Percentiles rank a stretch among this genome's conserved stretches.
These are phyloP conservation scores for Peucedramus taeniatus DNA, from an alignment of 2,113 vertebrate species.

Conservation along the genomic window DNA sequence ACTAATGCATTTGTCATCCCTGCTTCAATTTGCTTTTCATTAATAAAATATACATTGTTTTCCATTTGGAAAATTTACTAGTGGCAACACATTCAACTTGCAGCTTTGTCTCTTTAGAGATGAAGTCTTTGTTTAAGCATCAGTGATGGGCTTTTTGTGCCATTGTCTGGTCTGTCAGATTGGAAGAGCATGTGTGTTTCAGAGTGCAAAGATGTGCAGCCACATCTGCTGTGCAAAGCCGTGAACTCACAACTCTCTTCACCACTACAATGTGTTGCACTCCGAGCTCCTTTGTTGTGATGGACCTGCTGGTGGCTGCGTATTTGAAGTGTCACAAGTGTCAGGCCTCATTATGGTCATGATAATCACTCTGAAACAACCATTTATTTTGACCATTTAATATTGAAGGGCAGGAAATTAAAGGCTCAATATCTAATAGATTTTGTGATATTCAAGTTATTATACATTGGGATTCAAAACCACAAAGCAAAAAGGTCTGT, in stretches of 20 bases:
- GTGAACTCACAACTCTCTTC: slow-evolving; percentile 80
- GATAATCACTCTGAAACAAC: slow-evolving; percentile 71
- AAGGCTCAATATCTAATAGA: slow-evolving; percentile 63
- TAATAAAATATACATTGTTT: slow-evolving; percentile 76
- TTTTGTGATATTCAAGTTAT: slow-evolving; percentile 35
- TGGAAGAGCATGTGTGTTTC: slow-evolving; percentile 88
- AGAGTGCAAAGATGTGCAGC: slow-evolving; percentile 85
- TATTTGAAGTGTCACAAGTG: slow-evolving; percentile 90
- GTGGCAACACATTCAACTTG: slow-evolving; percentile 44
- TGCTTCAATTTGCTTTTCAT: slow-evolving; percentile 64
- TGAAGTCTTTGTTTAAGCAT: slow-evolving; percentile 80
- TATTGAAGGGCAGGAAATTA: slow-evolving; percentile 50
- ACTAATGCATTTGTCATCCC: not conserved
- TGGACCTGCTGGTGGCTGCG: slow-evolving; percentile 83
- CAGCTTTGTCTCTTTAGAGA: slow-evolving; percentile 71
- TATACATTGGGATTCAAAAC: not conserved
- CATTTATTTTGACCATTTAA: slow-evolving; percentile 63
- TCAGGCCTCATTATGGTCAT: slow-evolving; percentile 87
- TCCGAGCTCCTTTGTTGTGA: slow-evolving; percentile 82
- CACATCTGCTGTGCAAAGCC: slow-evolving; percentile 92
- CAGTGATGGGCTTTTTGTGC: slow-evolving; percentile 74
- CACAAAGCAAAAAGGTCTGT: not conserved
- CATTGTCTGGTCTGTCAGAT: slow-evolving; percentile 89
- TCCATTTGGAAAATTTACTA: slow-evolving; percentile 78
- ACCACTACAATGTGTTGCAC: slow-evolving; percentile 80